Percentiles rank a stretch among this genome's conserved stretches.
These are phyloP conservation scores for Eidolon dupreanum DNA, from an alignment of 2,797 vertebrate species.

Conservation along the genomic window DNA sequence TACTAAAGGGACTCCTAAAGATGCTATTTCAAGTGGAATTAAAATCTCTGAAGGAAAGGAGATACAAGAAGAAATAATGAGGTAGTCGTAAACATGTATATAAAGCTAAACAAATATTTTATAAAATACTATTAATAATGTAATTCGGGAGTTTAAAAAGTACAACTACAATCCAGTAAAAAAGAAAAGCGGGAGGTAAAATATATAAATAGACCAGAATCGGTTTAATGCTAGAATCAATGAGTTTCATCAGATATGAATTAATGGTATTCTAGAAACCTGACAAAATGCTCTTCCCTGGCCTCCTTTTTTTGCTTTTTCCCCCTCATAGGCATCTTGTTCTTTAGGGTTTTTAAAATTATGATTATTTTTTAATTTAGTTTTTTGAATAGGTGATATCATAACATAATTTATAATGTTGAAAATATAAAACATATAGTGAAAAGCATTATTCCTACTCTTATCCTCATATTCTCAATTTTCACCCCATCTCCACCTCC, in stretches of 20 bases:
- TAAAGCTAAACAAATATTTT: constrained; percentile 10
- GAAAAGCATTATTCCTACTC: neutral
- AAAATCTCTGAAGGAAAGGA: neutral
- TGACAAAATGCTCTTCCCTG: neutral
- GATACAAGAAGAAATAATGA: neutral
- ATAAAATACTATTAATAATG: neutral
- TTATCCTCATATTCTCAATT: neutral
- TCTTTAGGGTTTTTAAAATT: neutral
- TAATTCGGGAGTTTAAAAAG: neutral
- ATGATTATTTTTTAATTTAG: neutral
- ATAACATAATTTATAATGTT: neutral
- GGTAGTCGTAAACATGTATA: neutral
- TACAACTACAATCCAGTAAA: neutral
- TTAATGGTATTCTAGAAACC: neutral
- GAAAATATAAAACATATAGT: neutral
- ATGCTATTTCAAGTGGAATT: neutral
- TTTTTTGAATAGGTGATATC: neutral
- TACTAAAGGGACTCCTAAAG: neutral
- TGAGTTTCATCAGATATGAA: neutral
- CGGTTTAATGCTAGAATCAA: neutral
- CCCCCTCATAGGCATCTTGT: neutral
- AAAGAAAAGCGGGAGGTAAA: neutral
- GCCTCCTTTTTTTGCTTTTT: neutral
- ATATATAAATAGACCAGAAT: neutral
- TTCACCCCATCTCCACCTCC: neutral